These are phyloP conservation scores for Botia almorhae DNA, from an alignment of 2,797 vertebrate genomes.

Conservation along the genomic window DNA sequence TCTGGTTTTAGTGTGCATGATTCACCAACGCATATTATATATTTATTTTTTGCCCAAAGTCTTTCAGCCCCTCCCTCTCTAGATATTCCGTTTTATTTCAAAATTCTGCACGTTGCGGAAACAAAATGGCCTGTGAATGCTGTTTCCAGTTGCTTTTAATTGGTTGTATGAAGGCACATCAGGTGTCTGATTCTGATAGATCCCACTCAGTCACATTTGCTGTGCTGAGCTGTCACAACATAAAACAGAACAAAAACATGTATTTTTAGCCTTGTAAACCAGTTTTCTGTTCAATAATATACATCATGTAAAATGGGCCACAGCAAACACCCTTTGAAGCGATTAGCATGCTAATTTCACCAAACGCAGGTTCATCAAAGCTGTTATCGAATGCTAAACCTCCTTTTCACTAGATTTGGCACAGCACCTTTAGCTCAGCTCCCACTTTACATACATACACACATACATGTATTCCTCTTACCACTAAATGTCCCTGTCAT, in stretches of 20 bases:
- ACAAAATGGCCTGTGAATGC: neutral
- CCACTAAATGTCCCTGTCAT: slow-evolving; percentile 1
- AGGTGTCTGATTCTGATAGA: neutral
- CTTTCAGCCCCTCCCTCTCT: neutral
- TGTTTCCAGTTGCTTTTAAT: neutral
- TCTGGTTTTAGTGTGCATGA: no score
- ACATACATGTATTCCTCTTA: slow-evolving; percentile 9
- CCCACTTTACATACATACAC: neutral
- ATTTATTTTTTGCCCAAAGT: no score
- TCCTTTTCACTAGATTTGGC: slow-evolving; percentile 22
- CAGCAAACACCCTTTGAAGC: slow-evolving; percentile 8
- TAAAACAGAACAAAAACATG: neutral
- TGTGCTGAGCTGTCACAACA: neutral
- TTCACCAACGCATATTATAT: no score
- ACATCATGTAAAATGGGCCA: slow-evolving; percentile 39
- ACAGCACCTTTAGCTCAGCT: neutral
- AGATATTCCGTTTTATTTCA: neutral
- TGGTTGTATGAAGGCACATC: neutral
- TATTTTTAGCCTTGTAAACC: slow-evolving; percentile 12
- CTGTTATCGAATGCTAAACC: slow-evolving; percentile 43
- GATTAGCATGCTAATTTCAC: slow-evolving; percentile 37
- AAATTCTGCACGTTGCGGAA: neutral
- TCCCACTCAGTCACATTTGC: neutral
- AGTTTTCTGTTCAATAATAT: slow-evolving; percentile 4
- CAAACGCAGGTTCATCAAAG: slow-evolving; percentile 11